These are phyloP conservation scores for Melipona beecheii DNA, from an alignment of 2,888 invertebrate genomes.

Conservation along the genomic window DNA sequence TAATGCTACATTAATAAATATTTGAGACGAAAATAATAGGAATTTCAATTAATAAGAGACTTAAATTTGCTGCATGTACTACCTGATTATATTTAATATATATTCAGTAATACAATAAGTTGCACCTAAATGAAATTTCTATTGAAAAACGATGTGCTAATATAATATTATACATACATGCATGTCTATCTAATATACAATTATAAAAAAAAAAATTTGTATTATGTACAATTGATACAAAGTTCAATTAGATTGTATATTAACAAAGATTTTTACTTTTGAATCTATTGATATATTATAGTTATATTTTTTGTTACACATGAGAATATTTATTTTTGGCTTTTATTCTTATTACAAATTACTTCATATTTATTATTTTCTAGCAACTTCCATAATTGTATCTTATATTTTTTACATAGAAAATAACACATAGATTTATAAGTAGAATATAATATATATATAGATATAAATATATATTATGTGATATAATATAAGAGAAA, in stretches of 20 bases:
- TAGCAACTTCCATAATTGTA: conserved; percentile 23
- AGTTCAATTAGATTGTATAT: not conserved
- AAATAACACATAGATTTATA: conserved; percentile 30
- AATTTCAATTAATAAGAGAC: conserved; percentile 13
- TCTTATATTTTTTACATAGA: conserved; percentile 24
- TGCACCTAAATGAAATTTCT: conserved; percentile 8
- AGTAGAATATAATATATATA: conserved; percentile 39
- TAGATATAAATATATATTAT: conserved; percentile 36
- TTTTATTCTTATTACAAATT: conserved; percentile 42
- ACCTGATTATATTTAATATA: conserved; percentile 14
- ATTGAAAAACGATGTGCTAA: not conserved
- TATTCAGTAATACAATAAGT: conserved; percentile 30
- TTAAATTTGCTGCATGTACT: not conserved
- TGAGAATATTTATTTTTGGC: conserved; percentile 55
- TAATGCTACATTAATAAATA: not conserved
- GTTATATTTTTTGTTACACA: conserved; percentile 36
- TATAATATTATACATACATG: conserved; percentile 11
- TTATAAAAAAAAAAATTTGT: conserved; percentile 15
- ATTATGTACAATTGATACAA: conserved; percentile 3
- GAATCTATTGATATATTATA: conserved; percentile 17
- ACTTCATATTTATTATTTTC: conserved; percentile 38
- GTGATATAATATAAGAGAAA: conserved; percentile 46
- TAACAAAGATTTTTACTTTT: conserved; percentile 7
- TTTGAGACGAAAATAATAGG: not conserved
- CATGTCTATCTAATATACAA: not conserved